Conservation (phyloP, 2,888 invertebrate species). For the Drosophila hawaiiensis region DNA sequence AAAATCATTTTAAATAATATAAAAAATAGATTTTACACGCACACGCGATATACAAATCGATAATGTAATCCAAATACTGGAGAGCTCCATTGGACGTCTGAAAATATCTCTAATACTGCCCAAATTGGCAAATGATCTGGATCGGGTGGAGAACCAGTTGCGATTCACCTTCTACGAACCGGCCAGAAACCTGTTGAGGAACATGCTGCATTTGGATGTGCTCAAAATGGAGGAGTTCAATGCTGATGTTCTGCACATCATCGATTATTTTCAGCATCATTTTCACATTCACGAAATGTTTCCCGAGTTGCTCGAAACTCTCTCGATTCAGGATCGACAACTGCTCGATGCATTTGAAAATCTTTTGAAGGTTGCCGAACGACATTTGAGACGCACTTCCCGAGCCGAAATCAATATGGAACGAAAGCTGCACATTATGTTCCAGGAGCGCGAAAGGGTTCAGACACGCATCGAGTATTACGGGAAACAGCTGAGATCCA, state of each 20-base stretch:
- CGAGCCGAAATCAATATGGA: slow-evolving; percentile 61
- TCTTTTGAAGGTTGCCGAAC: slow-evolving; percentile 41
- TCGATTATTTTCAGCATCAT: slow-evolving; percentile 58
- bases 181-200: slow-evolving; percentile 37
- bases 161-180: slow-evolving; percentile 30
- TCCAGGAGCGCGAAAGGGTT: slow-evolving; percentile 47
- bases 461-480: slow-evolving; percentile 20
- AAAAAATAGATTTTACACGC: slow-evolving; percentile 31
- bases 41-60: slow-evolving; percentile 48
- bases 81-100: slow-evolving; percentile 28
- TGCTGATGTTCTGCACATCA: slow-evolving; percentile 34
- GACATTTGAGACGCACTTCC: slow-evolving; percentile 57
- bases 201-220: slow-evolving; percentile 26
- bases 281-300: slow-evolving; percentile 41
- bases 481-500: slow-evolving; percentile 24
- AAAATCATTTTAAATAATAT: background rate
- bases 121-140: slow-evolving; percentile 38
- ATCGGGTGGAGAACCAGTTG: slow-evolving; percentile 9
- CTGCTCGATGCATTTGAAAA: slow-evolving; percentile 48
- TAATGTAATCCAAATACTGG: slow-evolving; percentile 48
- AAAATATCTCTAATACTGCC: slow-evolving; percentile 63
- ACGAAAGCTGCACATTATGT: slow-evolving; percentile 54
- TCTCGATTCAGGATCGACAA: slow-evolving; percentile 38
- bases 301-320: slow-evolving; percentile 31
- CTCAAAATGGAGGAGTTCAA: slow-evolving; percentile 37